phyloP scores from a whole-genome alignment of 2,888 invertebrate species.

The Cheilosia vernalis region DNA sequence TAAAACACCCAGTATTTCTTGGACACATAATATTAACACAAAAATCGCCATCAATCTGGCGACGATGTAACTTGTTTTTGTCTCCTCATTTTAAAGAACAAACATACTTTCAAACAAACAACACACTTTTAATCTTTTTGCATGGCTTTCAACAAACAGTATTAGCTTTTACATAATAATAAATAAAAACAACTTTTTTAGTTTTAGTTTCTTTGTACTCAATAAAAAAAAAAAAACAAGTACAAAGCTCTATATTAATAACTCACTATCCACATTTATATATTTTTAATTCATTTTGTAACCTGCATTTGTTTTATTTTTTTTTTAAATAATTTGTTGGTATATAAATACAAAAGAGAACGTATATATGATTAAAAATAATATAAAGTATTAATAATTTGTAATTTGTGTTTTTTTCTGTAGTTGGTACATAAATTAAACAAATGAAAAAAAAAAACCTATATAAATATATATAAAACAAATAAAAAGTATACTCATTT shows the following conservation, averaged over 20 bases:
- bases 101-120: slow-evolving; percentile 27
- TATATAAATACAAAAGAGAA: slow-evolving; percentile 31
- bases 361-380: slow-evolving; percentile 29
- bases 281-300: slow-evolving; percentile 70
- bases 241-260: slow-evolving; percentile 46
- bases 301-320: slow-evolving; percentile 67
- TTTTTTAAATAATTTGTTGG: slow-evolving; percentile 52
- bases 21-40: slow-evolving; percentile 41
- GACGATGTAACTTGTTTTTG: slow-evolving; percentile 26
- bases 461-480: slow-evolving; percentile 31
- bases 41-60: slow-evolving; percentile 63
- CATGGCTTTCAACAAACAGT: slow-evolving; percentile 65
- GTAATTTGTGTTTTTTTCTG: slow-evolving; percentile 57
- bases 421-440: slow-evolving; percentile 55
- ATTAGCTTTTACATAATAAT: slow-evolving; percentile 44
- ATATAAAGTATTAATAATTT: slow-evolving; percentile 17
- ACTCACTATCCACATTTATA: slow-evolving; percentile 62
- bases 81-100: slow-evolving; percentile 26
- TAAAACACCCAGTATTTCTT: slow-evolving; percentile 18
- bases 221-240: slow-evolving; percentile 27
- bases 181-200: slow-evolving; percentile 28
- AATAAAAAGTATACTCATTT: slow-evolving; percentile 58
- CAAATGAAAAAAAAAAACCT: slow-evolving; percentile 17
- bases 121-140: slow-evolving; percentile 53
- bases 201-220: slow-evolving; percentile 56